A percentile compares a stretch with the other conserved stretches of the same genome.
phyloP scores from a whole-genome alignment of 2,113 vertebrate species.

The Vicugna pacos region DNA sequence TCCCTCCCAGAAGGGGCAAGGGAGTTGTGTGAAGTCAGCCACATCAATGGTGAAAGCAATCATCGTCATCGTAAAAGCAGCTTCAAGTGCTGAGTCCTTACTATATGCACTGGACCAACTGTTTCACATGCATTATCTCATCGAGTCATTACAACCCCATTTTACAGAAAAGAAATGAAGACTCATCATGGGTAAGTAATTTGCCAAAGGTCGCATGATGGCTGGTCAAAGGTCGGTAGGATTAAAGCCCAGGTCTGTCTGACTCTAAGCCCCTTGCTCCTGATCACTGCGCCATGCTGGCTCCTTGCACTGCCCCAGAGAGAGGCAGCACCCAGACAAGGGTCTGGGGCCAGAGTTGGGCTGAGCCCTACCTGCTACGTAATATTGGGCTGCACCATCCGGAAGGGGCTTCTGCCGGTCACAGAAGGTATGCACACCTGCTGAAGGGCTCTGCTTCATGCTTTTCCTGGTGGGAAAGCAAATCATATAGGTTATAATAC shows the following conservation, averaged over 20 bases:
- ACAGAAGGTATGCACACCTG: constrained; percentile 96
- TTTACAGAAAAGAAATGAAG: constrained; percentile 52
- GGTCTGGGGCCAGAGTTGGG: neutral
- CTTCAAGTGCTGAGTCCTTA: neutral
- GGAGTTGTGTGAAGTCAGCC: neutral
- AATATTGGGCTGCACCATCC: constrained; percentile 97
- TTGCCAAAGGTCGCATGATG: constrained; percentile 1
- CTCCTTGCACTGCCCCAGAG: neutral
- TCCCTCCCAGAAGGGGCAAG: neutral
- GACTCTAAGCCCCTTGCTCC: neutral
- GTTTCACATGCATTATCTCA: neutral
- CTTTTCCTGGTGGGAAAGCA: constrained; percentile 90
- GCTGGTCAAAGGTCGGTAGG: neutral
- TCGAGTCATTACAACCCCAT: neutral
- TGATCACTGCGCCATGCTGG: neutral
- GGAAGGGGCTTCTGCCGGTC: constrained; percentile 96
- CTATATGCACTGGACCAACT: neutral
- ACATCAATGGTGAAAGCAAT: neutral
- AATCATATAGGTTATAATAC: neutral
- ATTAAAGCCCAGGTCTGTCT: neutral
- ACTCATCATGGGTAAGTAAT: constrained; percentile 16
- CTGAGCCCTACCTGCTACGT: constrained; percentile 93
- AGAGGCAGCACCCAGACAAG: neutral
- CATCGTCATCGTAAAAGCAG: neutral
- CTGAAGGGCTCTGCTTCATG: constrained; percentile 92